phyloP scores from a whole-genome alignment of 1,140 invertebrate genomes.

The Capitella teleta region DNA sequence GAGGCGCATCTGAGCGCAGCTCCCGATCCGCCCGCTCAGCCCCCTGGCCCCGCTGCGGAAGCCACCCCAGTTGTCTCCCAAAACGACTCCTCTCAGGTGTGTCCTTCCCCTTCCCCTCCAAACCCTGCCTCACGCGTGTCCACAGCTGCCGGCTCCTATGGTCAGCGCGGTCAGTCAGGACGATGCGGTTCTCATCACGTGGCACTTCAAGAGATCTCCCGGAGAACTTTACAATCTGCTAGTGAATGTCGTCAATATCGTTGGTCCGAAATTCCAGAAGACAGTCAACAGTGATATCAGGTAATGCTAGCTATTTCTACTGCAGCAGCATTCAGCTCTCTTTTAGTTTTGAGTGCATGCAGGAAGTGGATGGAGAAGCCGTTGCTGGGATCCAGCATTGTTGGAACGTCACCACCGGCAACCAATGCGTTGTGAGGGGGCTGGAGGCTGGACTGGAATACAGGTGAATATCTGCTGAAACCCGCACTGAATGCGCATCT shows the following conservation, averaged over 20 bases:
- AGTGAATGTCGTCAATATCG: slow-evolving; percentile 34
- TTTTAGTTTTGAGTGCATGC: slow-evolving; percentile 37
- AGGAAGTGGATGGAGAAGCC: slow-evolving; percentile 24
- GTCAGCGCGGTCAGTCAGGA: slow-evolving; percentile 2
- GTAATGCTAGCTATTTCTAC: slow-evolving; percentile 13
- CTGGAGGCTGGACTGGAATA: slow-evolving; percentile 30
- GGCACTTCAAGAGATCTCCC: slow-evolving; percentile 18
- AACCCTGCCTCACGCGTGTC: no score
- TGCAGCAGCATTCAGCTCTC: slow-evolving; percentile 3
- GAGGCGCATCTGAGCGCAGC: not conserved
- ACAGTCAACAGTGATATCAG: slow-evolving; percentile 37
- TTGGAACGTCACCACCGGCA: slow-evolving; percentile 31
- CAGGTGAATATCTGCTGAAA: no score
- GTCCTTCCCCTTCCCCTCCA: no score
- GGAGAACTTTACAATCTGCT: slow-evolving; percentile 25
- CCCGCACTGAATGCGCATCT: no score
- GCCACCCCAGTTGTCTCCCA: no score
- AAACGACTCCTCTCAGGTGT: no score
- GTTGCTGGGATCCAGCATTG: slow-evolving; percentile 34
- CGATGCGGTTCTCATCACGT: slow-evolving; percentile 17
- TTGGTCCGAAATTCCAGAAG: slow-evolving; percentile 30
- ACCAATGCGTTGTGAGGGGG: slow-evolving; percentile 29
- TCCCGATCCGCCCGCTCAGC: not conserved
- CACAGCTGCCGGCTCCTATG: slow-evolving; percentile 5
- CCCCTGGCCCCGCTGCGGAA: no score